Conservation (phyloP, 1,140 invertebrate genomes). For the Neomicropteryx cornuta region DNA sequence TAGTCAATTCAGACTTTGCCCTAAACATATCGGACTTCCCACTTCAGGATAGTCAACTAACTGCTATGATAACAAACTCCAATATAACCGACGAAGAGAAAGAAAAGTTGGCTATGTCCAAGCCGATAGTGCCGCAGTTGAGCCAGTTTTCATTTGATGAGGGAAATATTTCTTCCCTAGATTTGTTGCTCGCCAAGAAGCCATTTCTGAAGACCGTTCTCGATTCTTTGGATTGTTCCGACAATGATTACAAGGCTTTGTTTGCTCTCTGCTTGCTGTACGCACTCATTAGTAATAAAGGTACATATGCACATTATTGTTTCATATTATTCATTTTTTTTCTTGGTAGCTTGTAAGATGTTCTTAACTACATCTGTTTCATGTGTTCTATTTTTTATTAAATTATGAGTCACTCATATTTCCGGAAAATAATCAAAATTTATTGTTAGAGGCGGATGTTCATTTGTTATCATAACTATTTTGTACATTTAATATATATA, state of each 20-base stretch:
- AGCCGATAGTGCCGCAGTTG: slow-evolving; percentile 25
- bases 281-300: slow-evolving; percentile 87
- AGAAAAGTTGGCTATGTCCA: slow-evolving; percentile 49
- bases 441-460: too few relatives aligned
- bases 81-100: slow-evolving; percentile 95
- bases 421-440: too few relatives aligned
- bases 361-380: too few relatives aligned
- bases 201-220: slow-evolving; percentile 86
- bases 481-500: too few relatives aligned
- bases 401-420: too few relatives aligned
- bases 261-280: slow-evolving; percentile 89
- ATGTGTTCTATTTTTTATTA: too few relatives aligned
- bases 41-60: slow-evolving; percentile 33
- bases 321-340: slow-evolving; percentile 9
- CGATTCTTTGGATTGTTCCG: slow-evolving; percentile 69
- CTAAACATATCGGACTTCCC: slow-evolving; percentile 37
- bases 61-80: too few relatives aligned
- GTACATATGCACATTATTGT: slow-evolving; percentile 44
- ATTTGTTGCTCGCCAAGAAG: too few relatives aligned
- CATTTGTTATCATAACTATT: too few relatives aligned
- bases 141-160: slow-evolving; percentile 16
- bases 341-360: slow-evolving; percentile 8
- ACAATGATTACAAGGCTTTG: slow-evolving; percentile 91
- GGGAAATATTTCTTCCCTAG: too few relatives aligned
- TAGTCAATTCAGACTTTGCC: too few relatives aligned